Base-by-base conservation (phyloP, 2,888 invertebrate species). In the Drepanosiphum platanoidis region DNA sequence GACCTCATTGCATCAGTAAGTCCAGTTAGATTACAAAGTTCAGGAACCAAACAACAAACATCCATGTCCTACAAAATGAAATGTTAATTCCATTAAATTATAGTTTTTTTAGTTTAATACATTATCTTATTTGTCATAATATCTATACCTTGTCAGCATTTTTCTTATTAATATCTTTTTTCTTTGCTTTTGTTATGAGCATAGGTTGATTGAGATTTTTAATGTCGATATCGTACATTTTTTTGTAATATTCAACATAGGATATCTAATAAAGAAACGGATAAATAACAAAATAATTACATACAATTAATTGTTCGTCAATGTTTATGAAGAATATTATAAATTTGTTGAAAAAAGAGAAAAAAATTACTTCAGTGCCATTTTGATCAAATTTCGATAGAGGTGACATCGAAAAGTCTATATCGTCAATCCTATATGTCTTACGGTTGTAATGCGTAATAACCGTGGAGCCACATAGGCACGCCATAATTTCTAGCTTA, bases 371-470 rank as follows among this genome's bases (percentile, higher is more conserved):
- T 34, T 66, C 1, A 13, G 1, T 22, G 42, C 86, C 86, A 72
- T 79, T 80, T 74, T 91, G 91, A 74, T 91, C 91, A 89, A 99
- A 98, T 0, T 92, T 92, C 0, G 92, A 92, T 86, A 88, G 89
- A 0, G 98, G 97, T 61, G 90, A 93, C 90, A 92, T 91, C 1
- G 93, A 91, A 91, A 95, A 97, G 18, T 93, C 92, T 39, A 99
- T 93, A 87, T 96, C 95, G 89, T 97, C 96, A 22, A 99, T 92
- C 58, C 94, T 90, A 89, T 98, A 98, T 0, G 95, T 93, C 88
- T 94, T 94, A 89, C 97, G 97, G 89, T 98, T 98, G 89, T 98
- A 98, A 1, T 94, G 92, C 0, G 96, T 96, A 89, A 97, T 91
- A 0, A 97, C 94, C 0, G 94, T 92, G n/a, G 90, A 90, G 0